These are phyloP conservation scores for Odontesthes bonariensis DNA, from an alignment of 2,113 vertebrate species.

Conservation along the genomic window DNA sequence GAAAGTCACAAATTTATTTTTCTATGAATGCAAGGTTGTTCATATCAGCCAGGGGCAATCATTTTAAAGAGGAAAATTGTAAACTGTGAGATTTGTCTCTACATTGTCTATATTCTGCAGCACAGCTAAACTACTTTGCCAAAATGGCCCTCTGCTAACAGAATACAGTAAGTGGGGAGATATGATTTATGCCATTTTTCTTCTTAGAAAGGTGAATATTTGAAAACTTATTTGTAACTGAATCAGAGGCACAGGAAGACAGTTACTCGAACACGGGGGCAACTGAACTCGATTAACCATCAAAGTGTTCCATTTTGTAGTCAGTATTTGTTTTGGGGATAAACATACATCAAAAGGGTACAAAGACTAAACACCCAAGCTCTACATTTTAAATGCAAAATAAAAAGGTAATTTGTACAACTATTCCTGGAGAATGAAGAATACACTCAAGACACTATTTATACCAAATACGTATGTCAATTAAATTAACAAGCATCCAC, in stretches of 20 bases:
- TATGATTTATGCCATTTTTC: constrained; percentile 67
- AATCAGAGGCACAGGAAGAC: constrained; percentile 68
- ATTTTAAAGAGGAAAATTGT: constrained; percentile 78
- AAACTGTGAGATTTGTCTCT: constrained; percentile 79
- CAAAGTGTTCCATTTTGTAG: constrained; percentile 42
- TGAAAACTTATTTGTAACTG: constrained; percentile 67
- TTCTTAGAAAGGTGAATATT: constrained; percentile 60
- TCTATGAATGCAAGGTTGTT: constrained; percentile 84
- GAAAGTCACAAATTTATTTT: constrained; percentile 87
- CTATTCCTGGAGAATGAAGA: constrained; percentile 24
- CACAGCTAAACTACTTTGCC: constrained; percentile 78
- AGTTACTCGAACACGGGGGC: constrained; percentile 53
- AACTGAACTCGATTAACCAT: constrained; percentile 46
- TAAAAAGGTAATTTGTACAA: constrained; percentile 32
- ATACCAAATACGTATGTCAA: constrained; percentile 46
- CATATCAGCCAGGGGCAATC: constrained; percentile 84
- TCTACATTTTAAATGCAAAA: constrained; percentile 46
- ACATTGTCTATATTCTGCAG: constrained; percentile 80
- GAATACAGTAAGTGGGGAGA: constrained; percentile 68
- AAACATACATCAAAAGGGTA: constrained; percentile 44
- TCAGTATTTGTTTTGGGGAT: constrained; percentile 37
- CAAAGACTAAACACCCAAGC: constrained; percentile 43
- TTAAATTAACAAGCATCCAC: background rate
- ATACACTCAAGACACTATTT: constrained; percentile 30
- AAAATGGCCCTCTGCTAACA: constrained; percentile 71